Evolutionary conservation across 2,888 invertebrate genomes (phyloP), one percentile per base, ranked within the genome.

Genomic region (Aporophyla lueneburgensis): DNA sequence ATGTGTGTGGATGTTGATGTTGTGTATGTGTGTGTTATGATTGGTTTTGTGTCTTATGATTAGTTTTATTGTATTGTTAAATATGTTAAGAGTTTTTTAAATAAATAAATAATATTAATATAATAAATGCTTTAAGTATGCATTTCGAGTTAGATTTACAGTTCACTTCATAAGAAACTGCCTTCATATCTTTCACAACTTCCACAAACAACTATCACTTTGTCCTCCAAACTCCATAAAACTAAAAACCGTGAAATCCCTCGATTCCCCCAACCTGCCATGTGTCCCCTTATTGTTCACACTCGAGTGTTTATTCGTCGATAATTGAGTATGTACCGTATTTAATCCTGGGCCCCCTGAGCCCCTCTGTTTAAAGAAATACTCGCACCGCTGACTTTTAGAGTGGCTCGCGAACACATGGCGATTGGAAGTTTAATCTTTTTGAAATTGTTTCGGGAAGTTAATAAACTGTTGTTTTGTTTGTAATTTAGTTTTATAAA

Each of bases 311-410:
- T 95, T 95, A 94, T 93, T 92, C 92, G 90, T 79, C 82, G 89
- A 94, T 95, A 95, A 95, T 95, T 93, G 94, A 94, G 93, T 92
- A 87, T 79, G 90, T 89, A 88, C 89, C 86, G 91, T 91, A 81
- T 85, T 87, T 87, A 85, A 87, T 88, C 72, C 72, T 7, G 74
- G 40, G 71, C 89, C 87, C 91, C 76, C 69, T 21, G 62, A 40
- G 71, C 89, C 87, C 92, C 89, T 89, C 91, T 95, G 93, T 94
- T 94, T 91, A 92, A 94, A 94, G 92, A 92, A 89, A 86, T 86
- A 87, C 85, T 80, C 93, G 91, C 93, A 79, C 89, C 90, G 83
- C 76, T 94, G 93, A 92, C 93, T 94, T 86, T 84, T 94, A 83
- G 86, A 95, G 95, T 89, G 90, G 78, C 84, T 77, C 79, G 87